These are phyloP conservation scores for Diaprepes abbreviatus DNA, from an alignment of 2,888 invertebrate genomes.

Conservation along the genomic window DNA sequence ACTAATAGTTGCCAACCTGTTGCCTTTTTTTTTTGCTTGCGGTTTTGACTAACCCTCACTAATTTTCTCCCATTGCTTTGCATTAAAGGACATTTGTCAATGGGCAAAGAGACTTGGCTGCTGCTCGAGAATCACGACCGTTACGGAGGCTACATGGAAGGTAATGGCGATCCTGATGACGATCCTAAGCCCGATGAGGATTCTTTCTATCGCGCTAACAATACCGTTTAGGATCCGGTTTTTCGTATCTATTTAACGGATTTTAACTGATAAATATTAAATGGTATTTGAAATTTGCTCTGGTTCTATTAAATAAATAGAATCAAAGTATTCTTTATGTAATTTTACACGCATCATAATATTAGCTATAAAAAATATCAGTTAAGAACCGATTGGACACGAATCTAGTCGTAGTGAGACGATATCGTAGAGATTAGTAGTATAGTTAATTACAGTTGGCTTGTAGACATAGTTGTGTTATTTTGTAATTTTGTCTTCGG, in stretches of 20 bases:
- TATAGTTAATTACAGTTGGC: slow-evolving; percentile 1
- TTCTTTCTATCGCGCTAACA: slow-evolving; percentile 58
- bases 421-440: slow-evolving; percentile 13
- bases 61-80: slow-evolving; percentile 46
- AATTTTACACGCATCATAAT: too few relatives aligned
- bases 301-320: too few relatives aligned
- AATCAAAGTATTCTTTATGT: neutral
- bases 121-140: slow-evolving; percentile 88
- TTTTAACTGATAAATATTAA: slow-evolving; percentile 10
- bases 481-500: neutral
- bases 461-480: neutral
- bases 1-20: too few relatives aligned
- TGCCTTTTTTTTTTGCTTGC: too few relatives aligned
- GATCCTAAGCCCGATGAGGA: slow-evolving; percentile 52
- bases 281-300: too few relatives aligned
- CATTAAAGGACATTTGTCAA: slow-evolving; percentile 81
- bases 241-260: slow-evolving; percentile 5
- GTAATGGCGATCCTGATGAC: slow-evolving; percentile 73
- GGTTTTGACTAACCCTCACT: slow-evolving; percentile 17
- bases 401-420: slow-evolving; percentile 13
- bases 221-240: slow-evolving; percentile 55
- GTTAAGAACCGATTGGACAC: neutral
- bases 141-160: slow-evolving; percentile 85
- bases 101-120: slow-evolving; percentile 91
- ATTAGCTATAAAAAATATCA: too few relatives aligned